Evolutionary conservation across 1,140 invertebrate genomes (phyloP).

Genomic region (Camponotus floridanus): DNA sequence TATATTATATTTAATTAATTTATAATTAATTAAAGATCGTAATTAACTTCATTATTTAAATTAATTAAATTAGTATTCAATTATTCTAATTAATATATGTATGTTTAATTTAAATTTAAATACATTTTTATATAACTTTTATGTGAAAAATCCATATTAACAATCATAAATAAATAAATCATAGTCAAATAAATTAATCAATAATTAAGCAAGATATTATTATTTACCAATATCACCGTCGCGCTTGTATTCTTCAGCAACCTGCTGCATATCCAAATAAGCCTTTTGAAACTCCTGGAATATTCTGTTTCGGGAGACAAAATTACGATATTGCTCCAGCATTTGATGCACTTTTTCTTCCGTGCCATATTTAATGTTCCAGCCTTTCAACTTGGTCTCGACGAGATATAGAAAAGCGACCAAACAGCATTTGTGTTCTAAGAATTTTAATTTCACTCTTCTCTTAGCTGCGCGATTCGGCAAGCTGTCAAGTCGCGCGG

Average conservation of each 20-base stretch:
- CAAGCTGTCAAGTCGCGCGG: conserved; percentile 90
- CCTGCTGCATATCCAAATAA: conserved; percentile 96
- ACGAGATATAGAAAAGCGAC: conserved; percentile 96
- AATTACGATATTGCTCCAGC: conserved; percentile 95
- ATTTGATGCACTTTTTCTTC: conserved; percentile 94
- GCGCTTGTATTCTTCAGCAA: conserved; percentile 96
- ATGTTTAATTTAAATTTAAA: not conserved
- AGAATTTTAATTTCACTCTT: conserved; percentile 93
- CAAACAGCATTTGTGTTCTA: conserved; percentile 97
- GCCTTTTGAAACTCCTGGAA: conserved; percentile 98
- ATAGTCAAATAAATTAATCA: conserved; percentile 1
- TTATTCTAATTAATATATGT: not conserved
- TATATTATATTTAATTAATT: too few species aligned
- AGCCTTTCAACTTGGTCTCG: conserved; percentile 94
- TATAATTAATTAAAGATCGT: too few species aligned
- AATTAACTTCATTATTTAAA: not conserved
- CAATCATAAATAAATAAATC: not conserved
- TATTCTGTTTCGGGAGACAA: conserved; percentile 96
- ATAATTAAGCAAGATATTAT: not conserved
- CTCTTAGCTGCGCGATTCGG: conserved; percentile 91
- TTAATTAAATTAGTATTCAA: too few species aligned
- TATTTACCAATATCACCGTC: conserved; percentile 92
- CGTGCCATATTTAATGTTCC: conserved; percentile 95
- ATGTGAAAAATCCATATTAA: not conserved
- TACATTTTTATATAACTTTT: not conserved